Conservation (phyloP, 2,888 invertebrate species). For the Odontocerum albicorne region DNA sequence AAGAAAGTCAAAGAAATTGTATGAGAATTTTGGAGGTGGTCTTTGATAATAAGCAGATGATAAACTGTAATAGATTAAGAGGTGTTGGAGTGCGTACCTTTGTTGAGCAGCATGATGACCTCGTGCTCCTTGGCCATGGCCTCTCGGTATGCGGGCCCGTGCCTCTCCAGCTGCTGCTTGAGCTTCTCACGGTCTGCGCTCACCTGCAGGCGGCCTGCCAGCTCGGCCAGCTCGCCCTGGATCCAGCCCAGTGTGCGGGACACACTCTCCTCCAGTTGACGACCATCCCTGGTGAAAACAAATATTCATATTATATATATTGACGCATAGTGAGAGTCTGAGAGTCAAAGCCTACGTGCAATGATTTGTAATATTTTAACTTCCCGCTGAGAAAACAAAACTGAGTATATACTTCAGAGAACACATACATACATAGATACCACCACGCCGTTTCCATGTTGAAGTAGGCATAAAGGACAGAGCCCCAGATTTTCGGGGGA, state of each 20-base stretch:
- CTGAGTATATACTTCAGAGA: too few species aligned
- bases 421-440: too few species aligned
- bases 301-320: background rate
- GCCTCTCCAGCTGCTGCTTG: conserved; percentile 83
- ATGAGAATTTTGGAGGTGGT: too few species aligned
- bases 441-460: too few species aligned
- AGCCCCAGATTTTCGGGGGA: too few species aligned
- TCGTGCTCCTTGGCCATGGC: conserved; percentile 90
- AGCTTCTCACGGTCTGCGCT: conserved; percentile 84
- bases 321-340: background rate
- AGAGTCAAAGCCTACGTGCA: background rate
- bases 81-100: too few species aligned
- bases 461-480: too few species aligned
- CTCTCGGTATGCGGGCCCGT: conserved; percentile 87
- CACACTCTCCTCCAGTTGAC: conserved; percentile 87
- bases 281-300: conserved; percentile 67
- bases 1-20: too few species aligned
- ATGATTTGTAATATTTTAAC: background rate
- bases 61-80: too few species aligned
- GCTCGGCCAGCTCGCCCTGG: conserved; percentile 72
- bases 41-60: too few species aligned
- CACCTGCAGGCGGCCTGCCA: conserved; percentile 77
- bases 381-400: too few species aligned
- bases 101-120: conserved; percentile 90
- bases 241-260: conserved; percentile 90